These are phyloP conservation scores for Salmo trutta DNA, from an alignment of 2,797 vertebrate species.

Conservation along the genomic window DNA sequence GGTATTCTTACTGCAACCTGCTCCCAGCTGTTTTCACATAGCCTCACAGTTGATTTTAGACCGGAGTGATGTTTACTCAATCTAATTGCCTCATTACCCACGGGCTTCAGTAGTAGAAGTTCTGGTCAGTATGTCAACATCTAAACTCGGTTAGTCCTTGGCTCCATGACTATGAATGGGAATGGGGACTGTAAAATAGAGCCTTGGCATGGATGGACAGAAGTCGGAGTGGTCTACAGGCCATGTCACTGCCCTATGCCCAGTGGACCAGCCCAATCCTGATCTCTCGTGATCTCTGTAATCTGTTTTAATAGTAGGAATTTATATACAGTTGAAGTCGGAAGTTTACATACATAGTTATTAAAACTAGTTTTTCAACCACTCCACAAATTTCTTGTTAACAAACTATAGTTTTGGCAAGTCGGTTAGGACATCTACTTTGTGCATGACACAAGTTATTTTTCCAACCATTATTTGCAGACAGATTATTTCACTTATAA, in stretches of 20 bases:
- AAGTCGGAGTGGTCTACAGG: background rate
- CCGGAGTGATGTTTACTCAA: background rate
- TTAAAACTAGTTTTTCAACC: no score
- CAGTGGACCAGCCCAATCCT: background rate
- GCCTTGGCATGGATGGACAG: background rate
- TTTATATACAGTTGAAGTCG: background rate
- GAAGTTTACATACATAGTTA: no score
- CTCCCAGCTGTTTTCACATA: background rate
- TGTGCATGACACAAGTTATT: no score
- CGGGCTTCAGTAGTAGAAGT: background rate
- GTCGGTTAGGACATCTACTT: no score
- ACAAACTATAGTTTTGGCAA: no score
- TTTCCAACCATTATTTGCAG: no score
- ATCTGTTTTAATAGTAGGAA: slow-evolving; percentile 5
- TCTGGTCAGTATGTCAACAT: slow-evolving; percentile 23
- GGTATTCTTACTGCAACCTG: background rate
- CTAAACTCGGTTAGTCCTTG: slow-evolving; percentile 36
- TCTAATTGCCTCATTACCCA: slow-evolving; percentile 20
- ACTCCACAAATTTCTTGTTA: no score
- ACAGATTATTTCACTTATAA: no score
- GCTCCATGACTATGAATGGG: slow-evolving; percentile 6
- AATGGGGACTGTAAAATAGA: background rate
- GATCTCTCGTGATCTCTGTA: background rate
- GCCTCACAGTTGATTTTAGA: slow-evolving; percentile 2
- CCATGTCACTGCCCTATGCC: background rate